Percentiles rank a stretch among this genome's conserved stretches.
phyloP scores from a whole-genome alignment of 2,888 invertebrate genomes.

The Eugnorisma glareosa region DNA sequence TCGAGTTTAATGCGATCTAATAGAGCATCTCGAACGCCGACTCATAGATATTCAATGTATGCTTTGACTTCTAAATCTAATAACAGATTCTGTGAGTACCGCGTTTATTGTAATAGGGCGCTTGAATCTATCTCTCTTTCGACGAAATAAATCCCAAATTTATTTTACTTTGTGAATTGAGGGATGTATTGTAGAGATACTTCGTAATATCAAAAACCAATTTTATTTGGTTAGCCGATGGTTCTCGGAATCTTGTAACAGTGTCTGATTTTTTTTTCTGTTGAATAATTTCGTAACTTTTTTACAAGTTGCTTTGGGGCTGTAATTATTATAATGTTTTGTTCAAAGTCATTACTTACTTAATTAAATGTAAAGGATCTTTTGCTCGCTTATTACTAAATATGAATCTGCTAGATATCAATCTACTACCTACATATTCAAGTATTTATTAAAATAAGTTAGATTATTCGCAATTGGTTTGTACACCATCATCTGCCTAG shows the following conservation, averaged over 20 bases:
- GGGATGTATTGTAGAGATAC: neutral
- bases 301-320: neutral
- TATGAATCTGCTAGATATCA: too few relatives aligned
- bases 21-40: constrained; percentile 56
- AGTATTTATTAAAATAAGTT: too few relatives aligned
- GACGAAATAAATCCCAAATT: constrained; percentile 30
- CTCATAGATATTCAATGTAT: constrained; percentile 60
- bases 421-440: too few relatives aligned
- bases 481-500: too few relatives aligned
- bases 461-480: too few relatives aligned
- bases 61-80: constrained; percentile 59
- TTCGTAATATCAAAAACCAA: neutral
- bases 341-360: neutral
- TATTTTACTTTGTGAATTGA: constrained; percentile 21
- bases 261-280: neutral
- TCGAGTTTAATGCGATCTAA: constrained; percentile 60
- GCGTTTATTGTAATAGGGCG: constrained; percentile 40
- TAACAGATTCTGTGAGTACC: constrained; percentile 43
- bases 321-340: constrained; percentile 2
- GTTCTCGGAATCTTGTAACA: constrained; percentile 16
- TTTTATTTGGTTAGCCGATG: constrained; percentile 9
- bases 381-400: neutral
- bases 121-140: constrained; percentile 23
- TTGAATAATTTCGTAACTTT: neutral
- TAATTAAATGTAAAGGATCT: neutral